Evolutionary conservation across 2,888 invertebrate genomes (phyloP).

Genomic region (Lycocerus yunnanus): DNA sequence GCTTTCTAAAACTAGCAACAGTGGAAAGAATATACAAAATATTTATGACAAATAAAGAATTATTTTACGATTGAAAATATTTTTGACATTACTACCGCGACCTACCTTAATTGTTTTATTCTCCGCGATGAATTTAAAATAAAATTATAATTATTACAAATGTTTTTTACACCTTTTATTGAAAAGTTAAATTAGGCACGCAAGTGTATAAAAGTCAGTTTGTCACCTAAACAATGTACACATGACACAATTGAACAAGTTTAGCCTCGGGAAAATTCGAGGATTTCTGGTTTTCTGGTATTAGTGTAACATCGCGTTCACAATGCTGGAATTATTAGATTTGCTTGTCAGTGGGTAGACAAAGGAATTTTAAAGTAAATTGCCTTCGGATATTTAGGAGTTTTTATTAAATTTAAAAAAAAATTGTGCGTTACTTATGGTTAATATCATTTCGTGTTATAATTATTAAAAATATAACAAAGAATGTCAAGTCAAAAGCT

Average conservation of each 20-base stretch:
- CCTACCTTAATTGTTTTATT: too few species aligned
- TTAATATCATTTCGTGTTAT: neutral
- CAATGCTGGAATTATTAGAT: constrained; percentile 36
- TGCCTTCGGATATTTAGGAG: constrained; percentile 9
- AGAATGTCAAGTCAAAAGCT: neutral
- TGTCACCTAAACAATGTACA: constrained; percentile 21
- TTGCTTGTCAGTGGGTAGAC: constrained; percentile 25
- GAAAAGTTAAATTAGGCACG: neutral
- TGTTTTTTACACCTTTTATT: neutral
- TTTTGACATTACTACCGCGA: too few species aligned
- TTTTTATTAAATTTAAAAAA: neutral
- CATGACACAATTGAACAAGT: constrained; percentile 29
- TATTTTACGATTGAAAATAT: too few species aligned
- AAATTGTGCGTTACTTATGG: neutral
- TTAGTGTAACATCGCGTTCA: constrained; percentile 26
- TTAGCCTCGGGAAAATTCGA: constrained; percentile 11
- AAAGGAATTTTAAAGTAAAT: constrained; percentile 17
- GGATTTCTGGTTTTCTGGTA: constrained; percentile 14
- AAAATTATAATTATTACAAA: neutral
- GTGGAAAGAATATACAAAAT: too few species aligned
- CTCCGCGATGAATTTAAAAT: too few species aligned
- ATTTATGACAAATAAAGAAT: too few species aligned
- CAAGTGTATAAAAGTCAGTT: constrained; percentile 4
- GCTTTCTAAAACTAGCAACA: too few species aligned
- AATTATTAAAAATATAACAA: neutral